These are phyloP conservation scores for Ectemnius lituratus DNA, from an alignment of 2,888 invertebrate species.

Conservation along the genomic window DNA sequence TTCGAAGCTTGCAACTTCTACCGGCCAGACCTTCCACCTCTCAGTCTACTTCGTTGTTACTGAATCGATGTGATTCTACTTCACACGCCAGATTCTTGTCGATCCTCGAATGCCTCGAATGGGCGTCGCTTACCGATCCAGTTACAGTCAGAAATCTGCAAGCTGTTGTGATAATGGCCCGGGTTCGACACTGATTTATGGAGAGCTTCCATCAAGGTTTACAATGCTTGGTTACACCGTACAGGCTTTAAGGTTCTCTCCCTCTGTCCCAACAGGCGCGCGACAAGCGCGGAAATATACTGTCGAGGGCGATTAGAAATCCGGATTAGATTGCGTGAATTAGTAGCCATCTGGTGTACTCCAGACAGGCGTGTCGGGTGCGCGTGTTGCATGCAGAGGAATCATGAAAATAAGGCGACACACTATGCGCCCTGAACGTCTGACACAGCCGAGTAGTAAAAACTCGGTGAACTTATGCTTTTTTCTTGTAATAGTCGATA, in stretches of 20 bases:
- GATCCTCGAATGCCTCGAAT: not conserved
- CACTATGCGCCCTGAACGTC: not conserved
- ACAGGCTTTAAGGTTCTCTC: not conserved
- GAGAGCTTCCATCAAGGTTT: not conserved
- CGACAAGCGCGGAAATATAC: conserved; percentile 38
- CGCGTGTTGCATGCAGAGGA: not conserved
- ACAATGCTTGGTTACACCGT: not conserved
- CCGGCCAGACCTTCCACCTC: not conserved
- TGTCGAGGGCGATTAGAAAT: conserved; percentile 46
- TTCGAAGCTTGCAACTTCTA: not conserved
- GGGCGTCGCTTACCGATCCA: not conserved
- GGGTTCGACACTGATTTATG: not conserved
- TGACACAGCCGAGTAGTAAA: not conserved
- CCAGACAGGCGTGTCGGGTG: not conserved
- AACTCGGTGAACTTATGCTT: not conserved
- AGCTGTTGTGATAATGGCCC: not conserved
- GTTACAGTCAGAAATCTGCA: not conserved
- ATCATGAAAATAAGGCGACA: not conserved
- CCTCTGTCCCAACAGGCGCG: not conserved
- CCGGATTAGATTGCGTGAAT: conserved; percentile 52
- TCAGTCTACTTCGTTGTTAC: not conserved
- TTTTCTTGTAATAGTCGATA: not conserved
- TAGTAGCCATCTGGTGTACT: conserved; percentile 40
- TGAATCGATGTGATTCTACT: not conserved
- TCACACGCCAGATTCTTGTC: not conserved